Evolutionary conservation across 2,797 vertebrate genomes (phyloP).

Genomic region (Aulostomus chinensis): DNA sequence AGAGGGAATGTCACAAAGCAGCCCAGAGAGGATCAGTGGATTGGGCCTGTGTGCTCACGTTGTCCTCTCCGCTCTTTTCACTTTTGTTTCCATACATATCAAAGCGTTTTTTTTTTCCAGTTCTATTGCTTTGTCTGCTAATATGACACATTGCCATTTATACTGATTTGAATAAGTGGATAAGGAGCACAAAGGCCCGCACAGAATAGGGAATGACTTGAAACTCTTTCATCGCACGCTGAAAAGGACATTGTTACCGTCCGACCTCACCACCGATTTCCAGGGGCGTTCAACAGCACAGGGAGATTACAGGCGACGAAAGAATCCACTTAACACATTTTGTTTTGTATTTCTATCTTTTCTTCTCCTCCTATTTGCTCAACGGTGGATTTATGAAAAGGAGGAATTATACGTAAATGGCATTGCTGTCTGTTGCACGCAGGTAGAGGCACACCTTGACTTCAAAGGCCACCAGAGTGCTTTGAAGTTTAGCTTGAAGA

Average conservation of each 20-base stretch:
- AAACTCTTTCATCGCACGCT: slow-evolving; percentile 66
- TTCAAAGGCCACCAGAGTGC: slow-evolving; percentile 69
- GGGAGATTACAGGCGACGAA: slow-evolving; percentile 66
- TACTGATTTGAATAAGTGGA: slow-evolving; percentile 79
- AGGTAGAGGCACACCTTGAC: slow-evolving; percentile 66
- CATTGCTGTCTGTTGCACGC: slow-evolving; percentile 58
- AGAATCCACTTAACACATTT: slow-evolving; percentile 75
- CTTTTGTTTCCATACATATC: slow-evolving; percentile 68
- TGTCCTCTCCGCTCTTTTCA: slow-evolving; percentile 55
- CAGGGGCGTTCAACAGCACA: slow-evolving; percentile 38
- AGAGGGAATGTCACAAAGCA: slow-evolving; percentile 49
- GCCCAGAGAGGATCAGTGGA: slow-evolving; percentile 57
- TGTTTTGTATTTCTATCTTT: slow-evolving; percentile 72
- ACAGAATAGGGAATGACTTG: slow-evolving; percentile 64
- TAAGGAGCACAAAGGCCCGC: slow-evolving; percentile 66
- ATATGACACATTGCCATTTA: slow-evolving; percentile 73
- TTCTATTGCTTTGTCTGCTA: slow-evolving; percentile 54
- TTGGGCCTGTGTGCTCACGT: slow-evolving; percentile 45
- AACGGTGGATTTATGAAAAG: slow-evolving; percentile 51
- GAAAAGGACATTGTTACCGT: slow-evolving; percentile 78
- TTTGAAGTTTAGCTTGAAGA: slow-evolving; percentile 76
- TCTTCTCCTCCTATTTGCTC: slow-evolving; percentile 65
- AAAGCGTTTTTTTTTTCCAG: slow-evolving; percentile 57
- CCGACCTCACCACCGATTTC: slow-evolving; percentile 50
- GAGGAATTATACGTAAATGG: slow-evolving; percentile 67